Evolutionary conservation across 1,140 invertebrate species (phyloP).

Genomic region (Drosophila ercepeae): DNA sequence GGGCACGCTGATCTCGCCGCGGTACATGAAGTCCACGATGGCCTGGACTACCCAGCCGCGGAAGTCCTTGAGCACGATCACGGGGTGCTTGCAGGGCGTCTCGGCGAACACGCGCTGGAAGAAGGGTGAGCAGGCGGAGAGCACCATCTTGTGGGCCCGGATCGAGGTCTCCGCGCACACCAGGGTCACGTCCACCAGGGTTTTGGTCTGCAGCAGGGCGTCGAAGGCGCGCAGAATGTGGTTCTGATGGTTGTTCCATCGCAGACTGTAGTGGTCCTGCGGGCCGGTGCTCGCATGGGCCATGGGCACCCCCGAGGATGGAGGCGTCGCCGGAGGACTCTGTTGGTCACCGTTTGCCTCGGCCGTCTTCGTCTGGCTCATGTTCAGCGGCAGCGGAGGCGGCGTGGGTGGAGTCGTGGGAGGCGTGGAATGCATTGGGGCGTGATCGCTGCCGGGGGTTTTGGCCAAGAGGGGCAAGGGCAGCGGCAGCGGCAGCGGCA

Average conservation of each 20-base stretch:
- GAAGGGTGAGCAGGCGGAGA: conserved; percentile 95
- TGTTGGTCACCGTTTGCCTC: conserved; percentile 21
- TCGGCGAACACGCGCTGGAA: conserved; percentile 95
- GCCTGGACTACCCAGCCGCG: conserved; percentile 93
- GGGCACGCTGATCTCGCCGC: conserved; percentile 93
- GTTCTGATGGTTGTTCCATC: conserved; percentile 96
- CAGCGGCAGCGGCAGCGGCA: conserved; percentile 27
- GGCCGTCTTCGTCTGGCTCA: conserved; percentile 53
- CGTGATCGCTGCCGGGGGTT: conserved; percentile 30
- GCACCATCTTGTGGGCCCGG: conserved; percentile 94
- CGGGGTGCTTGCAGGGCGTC: conserved; percentile 96
- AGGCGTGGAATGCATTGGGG: conserved; percentile 64
- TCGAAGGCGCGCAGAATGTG: conserved; percentile 94
- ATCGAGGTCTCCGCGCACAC: conserved; percentile 93
- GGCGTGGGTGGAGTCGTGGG: conserved; percentile 77
- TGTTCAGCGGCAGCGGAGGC: conserved; percentile 67
- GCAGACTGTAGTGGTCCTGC: conserved; percentile 93
- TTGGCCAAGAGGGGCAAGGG: conserved; percentile 55
- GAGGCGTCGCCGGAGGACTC: conserved; percentile 69
- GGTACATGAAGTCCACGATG: conserved; percentile 96
- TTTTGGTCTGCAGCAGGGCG: conserved; percentile 91
- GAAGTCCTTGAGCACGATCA: conserved; percentile 95
- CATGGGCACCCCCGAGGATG: conserved; percentile 9
- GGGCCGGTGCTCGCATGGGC: conserved; percentile 7
- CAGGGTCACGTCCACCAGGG: conserved; percentile 94